Conservation (phyloP, 1,140 invertebrate genomes). For the Bacillus rossius region DNA sequence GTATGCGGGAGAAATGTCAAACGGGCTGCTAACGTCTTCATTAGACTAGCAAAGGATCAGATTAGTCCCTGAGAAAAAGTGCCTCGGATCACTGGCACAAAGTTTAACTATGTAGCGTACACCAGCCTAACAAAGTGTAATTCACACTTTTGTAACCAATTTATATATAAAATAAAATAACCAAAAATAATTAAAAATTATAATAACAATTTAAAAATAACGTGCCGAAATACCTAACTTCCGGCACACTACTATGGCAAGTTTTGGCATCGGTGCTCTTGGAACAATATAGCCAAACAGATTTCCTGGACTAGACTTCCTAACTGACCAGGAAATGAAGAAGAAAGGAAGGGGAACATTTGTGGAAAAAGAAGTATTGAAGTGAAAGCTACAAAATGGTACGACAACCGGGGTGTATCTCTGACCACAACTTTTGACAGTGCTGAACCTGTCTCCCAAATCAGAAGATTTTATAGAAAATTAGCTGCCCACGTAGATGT, state of each 20-base stretch:
- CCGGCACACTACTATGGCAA: conserved; percentile 12
- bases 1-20: too few relatives aligned
- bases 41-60: too few relatives aligned
- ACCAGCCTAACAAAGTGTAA: too few relatives aligned
- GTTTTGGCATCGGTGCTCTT: conserved; percentile 30
- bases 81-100: too few relatives aligned
- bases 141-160: too few relatives aligned
- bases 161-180: too few relatives aligned
- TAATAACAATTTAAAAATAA: too few relatives aligned
- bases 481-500: background rate
- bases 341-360: background rate
- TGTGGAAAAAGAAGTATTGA: conserved; percentile 3
- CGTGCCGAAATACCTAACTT: too few relatives aligned
- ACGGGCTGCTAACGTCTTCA: too few relatives aligned
- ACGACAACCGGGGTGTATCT: background rate
- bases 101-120: too few relatives aligned
- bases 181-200: too few relatives aligned
- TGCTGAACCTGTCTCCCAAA: background rate
- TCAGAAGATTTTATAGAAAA: background rate
- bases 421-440: background rate
- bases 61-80: too few relatives aligned
- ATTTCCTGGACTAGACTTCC: conserved; percentile 31
- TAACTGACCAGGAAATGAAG: conserved; percentile 10
- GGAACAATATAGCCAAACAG: conserved; percentile 39
- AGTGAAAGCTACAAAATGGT: conserved; percentile 5